Evolutionary conservation across 2,113 vertebrate genomes (phyloP), one percentile per base, ranked within the genome.

Genomic region (Xiphophorus couchianus): DNA sequence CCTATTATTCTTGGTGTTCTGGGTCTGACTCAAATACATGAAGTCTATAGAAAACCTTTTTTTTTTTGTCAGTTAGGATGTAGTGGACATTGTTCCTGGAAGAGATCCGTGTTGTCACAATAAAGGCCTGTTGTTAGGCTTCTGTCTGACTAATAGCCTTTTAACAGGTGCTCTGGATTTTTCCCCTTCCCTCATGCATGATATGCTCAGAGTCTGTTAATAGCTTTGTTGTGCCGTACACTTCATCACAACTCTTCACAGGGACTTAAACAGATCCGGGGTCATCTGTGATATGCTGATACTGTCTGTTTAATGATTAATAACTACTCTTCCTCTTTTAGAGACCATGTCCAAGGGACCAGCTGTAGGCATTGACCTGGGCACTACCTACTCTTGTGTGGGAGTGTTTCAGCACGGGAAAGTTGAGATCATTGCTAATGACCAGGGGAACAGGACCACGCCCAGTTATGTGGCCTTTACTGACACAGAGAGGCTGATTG

Each of bases 391-490:
- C 61, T 98, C 97, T 0, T 98, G 97, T 33, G 97, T 98, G 8
- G 97, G 96, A 0, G 97, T 98, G 0, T 98, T 98, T 89, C 96
- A 98, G 25, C 97, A 98, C 0, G 96, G 97, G 25, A 98, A 98
- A 91, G 97, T 98, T 76, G 97, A 98, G 62, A 98, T 98, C 80
- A 98, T 98, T 74, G 97, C 97, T 89, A 98, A 98, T 0, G 97
- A 99, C 75, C 94, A 94, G 80, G 94, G 94, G 31, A 94, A 94
- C 89, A 85, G 94, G 88, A 94, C 91, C 87, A 94, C 93, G 2
- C 93, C 93, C 81, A 94, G 94, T 67, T 94, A 94, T 29, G 94
- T 94, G 5, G 93, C 94, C 30, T 94, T 94, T 68, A 94, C 94
- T 0, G 93, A 95, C 83, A 88, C 92, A 0, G 93, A 94, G 64